A percentile compares a stretch with the other conserved stretches of the same genome.
Evolutionary conservation across 1,140 invertebrate species (phyloP).

Genomic region (Samia ricini): DNA sequence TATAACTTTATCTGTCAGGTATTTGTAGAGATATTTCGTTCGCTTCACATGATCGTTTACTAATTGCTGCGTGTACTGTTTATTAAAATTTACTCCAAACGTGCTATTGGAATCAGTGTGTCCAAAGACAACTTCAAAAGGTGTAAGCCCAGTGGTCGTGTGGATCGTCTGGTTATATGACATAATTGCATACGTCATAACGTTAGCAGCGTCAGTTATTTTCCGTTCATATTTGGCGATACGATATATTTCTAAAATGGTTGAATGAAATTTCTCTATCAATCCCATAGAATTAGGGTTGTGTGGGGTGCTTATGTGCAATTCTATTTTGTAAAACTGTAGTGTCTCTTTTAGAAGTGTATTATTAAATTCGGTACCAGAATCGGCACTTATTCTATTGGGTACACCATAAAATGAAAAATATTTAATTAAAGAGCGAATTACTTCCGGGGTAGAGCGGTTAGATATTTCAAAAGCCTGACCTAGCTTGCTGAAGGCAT

Average conservation of each 20-base stretch:
- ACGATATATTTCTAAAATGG: constrained; percentile 23
- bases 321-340: constrained; percentile 14
- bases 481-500: too few relatives aligned
- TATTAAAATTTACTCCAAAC: constrained; percentile 15
- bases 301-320: too few relatives aligned
- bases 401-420: constrained; percentile 1
- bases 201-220: constrained; percentile 16
- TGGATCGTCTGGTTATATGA: constrained; percentile 22
- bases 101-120: constrained; percentile 10
- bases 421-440: too few relatives aligned
- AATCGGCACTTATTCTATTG: too few relatives aligned
- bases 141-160: constrained; percentile 13
- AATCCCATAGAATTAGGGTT: constrained; percentile 23
- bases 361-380: too few relatives aligned
- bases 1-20: too few relatives aligned
- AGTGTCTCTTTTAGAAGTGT: constrained; percentile 13
- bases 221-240: constrained; percentile 24
- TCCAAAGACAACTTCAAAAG: constrained; percentile 19
- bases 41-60: constrained; percentile 21
- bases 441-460: too few relatives aligned
- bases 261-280: constrained; percentile 26
- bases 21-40: constrained; percentile 16
- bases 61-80: constrained; percentile 21
- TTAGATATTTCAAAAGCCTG: too few relatives aligned
- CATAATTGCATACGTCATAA: constrained; percentile 26